These are phyloP conservation scores for Falco concolor DNA, from an alignment of 2,797 vertebrate species.

Conservation along the genomic window DNA sequence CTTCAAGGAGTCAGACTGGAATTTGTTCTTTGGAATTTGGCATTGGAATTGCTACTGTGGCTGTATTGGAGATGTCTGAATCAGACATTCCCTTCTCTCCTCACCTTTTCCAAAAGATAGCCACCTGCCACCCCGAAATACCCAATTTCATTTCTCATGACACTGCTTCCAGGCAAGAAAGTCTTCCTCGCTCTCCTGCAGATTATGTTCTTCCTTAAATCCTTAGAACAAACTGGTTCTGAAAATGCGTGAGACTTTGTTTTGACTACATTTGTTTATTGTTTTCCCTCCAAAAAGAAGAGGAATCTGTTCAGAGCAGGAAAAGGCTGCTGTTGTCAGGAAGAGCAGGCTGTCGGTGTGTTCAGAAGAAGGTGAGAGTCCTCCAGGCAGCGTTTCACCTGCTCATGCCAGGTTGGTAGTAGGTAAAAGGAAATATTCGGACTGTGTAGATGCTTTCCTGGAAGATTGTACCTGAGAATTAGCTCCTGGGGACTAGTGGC, in stretches of 20 bases:
- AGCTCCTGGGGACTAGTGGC: not conserved
- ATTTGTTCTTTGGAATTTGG: not conserved
- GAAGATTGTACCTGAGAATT: not conserved
- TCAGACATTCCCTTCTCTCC: not conserved
- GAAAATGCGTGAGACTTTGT: not conserved
- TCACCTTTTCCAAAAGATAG: not conserved
- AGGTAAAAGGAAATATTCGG: not conserved
- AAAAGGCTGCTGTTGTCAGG: not conserved
- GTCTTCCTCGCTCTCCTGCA: not conserved
- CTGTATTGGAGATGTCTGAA: not conserved
- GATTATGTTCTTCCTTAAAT: not conserved
- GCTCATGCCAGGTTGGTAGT: not conserved
- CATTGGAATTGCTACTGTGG: not conserved
- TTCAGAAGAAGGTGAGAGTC: not conserved
- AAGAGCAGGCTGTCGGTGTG: not conserved
- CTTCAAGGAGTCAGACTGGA: not conserved
- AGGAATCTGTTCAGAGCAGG: not conserved
- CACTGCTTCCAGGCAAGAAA: not conserved
- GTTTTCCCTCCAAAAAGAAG: not conserved
- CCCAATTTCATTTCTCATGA: not conserved
- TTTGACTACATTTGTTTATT: not conserved
- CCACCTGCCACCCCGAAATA: fast-evolving
- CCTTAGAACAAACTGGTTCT: not conserved
- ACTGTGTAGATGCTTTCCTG: not conserved
- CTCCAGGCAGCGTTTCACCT: not conserved